Base-by-base conservation (phyloP, 2,113 vertebrate genomes). In the Microtus oregoni region DNA sequence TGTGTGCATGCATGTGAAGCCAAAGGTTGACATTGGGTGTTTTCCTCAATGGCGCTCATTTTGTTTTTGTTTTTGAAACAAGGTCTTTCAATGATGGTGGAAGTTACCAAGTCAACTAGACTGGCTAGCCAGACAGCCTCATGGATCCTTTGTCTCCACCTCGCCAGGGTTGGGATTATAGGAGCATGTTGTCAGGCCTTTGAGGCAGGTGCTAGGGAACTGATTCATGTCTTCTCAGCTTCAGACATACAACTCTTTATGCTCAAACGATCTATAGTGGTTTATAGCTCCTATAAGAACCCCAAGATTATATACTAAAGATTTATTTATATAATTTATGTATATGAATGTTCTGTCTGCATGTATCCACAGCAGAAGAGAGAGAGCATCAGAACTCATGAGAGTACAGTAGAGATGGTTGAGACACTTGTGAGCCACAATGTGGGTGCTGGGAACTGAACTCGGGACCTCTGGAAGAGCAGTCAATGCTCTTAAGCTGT, bases 261-360 rank as follows among this genome's bases (percentile, higher is more conserved):
- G 72, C 79, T 96, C 85, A 61, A 96, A 81, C 91, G 28, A 63
- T 17, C 8, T 86, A 65, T 0, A 12, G 1, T 47, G 26, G 32
- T 61, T 89, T 95, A 89, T 63, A 91, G 38, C 35, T 92, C 58
- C 90, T 94, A 6, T 15, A 67, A 72, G 19, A 79, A 61, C 81
- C 32, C 2, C 68, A 65, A 94, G 86, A 86, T 85, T 55, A 86
- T 10, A 61, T 41, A 47, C 22, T 67, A 78, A 83, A 41, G 81
- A 63, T 41, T 61, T 79, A 79, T 50, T 50, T 14, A 38, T 83
- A n/a, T 10, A 35, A 61, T 41, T 58, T 63, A 38, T 38, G 35
- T 61, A 26, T 63, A 83, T 41, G 24, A 6, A 24, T 63, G n/a
- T 63, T 61, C 61, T 28, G 81, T 63, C 14, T 63, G 38, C 81